A percentile compares a stretch with the other conserved stretches of the same genome.
These are phyloP conservation scores for Garra rufa DNA, from an alignment of 2,113 vertebrate species.

Conservation along the genomic window DNA sequence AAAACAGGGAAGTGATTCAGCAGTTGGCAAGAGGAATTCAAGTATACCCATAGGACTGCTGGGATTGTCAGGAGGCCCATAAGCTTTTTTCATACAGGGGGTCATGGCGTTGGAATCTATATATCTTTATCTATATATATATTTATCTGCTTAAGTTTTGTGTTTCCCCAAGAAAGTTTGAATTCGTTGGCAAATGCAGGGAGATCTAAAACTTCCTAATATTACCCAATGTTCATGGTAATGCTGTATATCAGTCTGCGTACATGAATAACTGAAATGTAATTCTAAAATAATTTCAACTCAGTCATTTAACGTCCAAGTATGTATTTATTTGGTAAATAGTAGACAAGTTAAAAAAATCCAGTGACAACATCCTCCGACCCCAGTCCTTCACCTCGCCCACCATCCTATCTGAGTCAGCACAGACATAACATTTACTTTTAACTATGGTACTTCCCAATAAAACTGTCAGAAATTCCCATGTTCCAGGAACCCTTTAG, in stretches of 20 bases:
- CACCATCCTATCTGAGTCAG: not conserved
- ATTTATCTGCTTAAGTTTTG: not conserved
- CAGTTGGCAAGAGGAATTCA: conserved; percentile 29
- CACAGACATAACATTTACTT: conserved; percentile 2
- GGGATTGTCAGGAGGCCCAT: not conserved
- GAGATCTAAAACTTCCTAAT: not conserved
- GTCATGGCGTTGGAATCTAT: too few relatives aligned
- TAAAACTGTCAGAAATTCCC: not conserved
- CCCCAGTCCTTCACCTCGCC: not conserved
- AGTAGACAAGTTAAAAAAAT: not conserved
- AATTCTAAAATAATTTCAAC: not conserved
- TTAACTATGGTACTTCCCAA: not conserved
- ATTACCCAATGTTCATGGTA: not conserved
- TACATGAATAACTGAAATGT: too few relatives aligned
- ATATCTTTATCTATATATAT: too few relatives aligned
- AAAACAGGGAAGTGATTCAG: not conserved
- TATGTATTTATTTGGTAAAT: not conserved
- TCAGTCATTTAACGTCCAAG: not conserved
- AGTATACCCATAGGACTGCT: not conserved
- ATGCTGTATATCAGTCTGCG: too few relatives aligned
- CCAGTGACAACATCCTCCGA: not conserved
- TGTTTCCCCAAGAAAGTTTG: not conserved
- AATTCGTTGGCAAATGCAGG: not conserved
- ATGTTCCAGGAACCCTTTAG: not conserved
- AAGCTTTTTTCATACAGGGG: too few relatives aligned